phyloP scores from a whole-genome alignment of 1,140 invertebrate genomes.

The Euura lappo region DNA sequence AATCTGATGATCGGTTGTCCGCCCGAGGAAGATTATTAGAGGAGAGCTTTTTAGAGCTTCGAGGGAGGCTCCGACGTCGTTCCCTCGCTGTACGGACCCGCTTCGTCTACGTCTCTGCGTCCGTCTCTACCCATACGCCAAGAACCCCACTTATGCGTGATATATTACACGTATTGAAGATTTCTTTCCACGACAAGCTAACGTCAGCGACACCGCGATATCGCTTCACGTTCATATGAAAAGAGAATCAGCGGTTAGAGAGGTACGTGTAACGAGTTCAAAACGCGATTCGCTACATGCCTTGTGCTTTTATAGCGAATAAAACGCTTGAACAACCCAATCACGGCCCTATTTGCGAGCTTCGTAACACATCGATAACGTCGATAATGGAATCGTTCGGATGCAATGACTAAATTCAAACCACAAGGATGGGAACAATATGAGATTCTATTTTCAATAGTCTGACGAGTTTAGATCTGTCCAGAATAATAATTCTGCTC shows the following conservation, averaged over 20 bases:
- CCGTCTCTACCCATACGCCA: conserved; percentile 2
- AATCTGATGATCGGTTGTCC: conserved; percentile 14
- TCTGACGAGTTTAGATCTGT: too few relatives aligned
- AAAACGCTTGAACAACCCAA: not conserved
- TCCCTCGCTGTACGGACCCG: not conserved
- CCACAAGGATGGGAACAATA: too few relatives aligned
- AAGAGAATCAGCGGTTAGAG: not conserved
- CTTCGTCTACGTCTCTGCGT: not conserved
- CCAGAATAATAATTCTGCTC: too few relatives aligned
- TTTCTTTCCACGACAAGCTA: not conserved
- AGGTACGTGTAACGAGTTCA: not conserved
- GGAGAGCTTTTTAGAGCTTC: not conserved
- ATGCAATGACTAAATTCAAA: too few relatives aligned
- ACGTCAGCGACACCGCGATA: not conserved
- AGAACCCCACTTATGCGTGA: conserved; percentile 10
- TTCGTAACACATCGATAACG: too few relatives aligned
- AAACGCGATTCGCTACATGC: not conserved
- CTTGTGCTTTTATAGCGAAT: not conserved
- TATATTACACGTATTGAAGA: conserved; percentile 5
- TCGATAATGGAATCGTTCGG: too few relatives aligned
- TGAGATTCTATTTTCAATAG: too few relatives aligned
- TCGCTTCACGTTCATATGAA: not conserved
- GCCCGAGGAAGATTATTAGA: conserved; percentile 11
- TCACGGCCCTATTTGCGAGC: not conserved
- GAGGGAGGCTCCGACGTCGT: not conserved